A percentile compares a stretch with the other conserved stretches of the same genome.
Conservation (phyloP, 1,140 invertebrate species). For the Drosophila nebulosa region DNA sequence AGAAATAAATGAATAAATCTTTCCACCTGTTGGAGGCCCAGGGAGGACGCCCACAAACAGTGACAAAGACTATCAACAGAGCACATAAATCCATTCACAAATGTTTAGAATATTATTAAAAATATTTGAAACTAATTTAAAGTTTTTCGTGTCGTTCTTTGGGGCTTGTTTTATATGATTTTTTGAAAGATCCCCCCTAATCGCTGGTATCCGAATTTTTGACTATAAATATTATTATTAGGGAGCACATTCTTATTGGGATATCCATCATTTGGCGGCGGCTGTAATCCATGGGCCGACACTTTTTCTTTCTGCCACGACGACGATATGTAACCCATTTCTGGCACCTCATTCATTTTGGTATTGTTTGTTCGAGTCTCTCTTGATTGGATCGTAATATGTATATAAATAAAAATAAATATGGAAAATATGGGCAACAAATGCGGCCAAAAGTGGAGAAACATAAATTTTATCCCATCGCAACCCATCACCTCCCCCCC, state of each 20-base stretch:
- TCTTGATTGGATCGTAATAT: constrained; percentile 59
- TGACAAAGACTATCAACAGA: constrained; percentile 59
- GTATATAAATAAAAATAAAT: constrained; percentile 63
- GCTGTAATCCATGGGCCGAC: constrained; percentile 60
- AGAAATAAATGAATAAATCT: constrained; percentile 65
- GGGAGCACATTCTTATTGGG: constrained; percentile 5
- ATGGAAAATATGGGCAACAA: constrained; percentile 40
- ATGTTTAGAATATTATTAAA: constrained; percentile 80
- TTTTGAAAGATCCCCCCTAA: constrained; percentile 54
- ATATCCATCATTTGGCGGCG: constrained; percentile 57
- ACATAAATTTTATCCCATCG: constrained; percentile 46
- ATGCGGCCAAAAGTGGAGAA: constrained; percentile 63
- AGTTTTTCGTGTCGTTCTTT: constrained; percentile 35
- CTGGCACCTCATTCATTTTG: constrained; percentile 37
- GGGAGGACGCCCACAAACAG: constrained; percentile 63
- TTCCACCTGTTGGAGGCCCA: constrained; percentile 53
- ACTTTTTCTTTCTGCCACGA: constrained; percentile 8
- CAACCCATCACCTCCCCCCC: no score
- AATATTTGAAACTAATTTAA: constrained; percentile 80
- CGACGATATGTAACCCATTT: constrained; percentile 39
- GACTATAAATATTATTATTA: constrained; percentile 67
- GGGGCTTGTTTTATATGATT: constrained; percentile 19
- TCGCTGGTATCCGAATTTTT: constrained; percentile 47
- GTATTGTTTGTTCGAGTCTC: constrained; percentile 40
- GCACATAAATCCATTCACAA: constrained; percentile 80